Evolutionary conservation across 2,888 invertebrate species (phyloP), one percentile per base, ranked within the genome.

Genomic region (Galeopsomyia nigrocyanea): DNA sequence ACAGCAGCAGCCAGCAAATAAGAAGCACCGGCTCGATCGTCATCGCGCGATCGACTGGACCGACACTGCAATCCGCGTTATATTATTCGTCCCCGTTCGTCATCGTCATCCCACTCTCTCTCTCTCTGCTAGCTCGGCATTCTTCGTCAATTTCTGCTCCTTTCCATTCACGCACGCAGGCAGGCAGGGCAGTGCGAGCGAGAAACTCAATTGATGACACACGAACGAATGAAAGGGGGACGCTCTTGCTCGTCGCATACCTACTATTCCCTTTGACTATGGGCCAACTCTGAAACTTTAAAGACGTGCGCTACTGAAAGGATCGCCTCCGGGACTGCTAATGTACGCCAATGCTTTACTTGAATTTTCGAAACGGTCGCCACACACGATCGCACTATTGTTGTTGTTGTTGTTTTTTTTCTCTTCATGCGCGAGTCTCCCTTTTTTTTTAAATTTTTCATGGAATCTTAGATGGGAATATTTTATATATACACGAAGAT

Each of bases 181-280:
- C n/a, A n/a, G n/a, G n/a, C n/a, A n/a, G n/a, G n/a, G n/a, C n/a
- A n/a, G n/a, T n/a, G n/a, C n/a, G n/a, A n/a, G n/a, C n/a, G 19
- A 16, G 47, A 21, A 16, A 46, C 62, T 61, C 67, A 67, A 71
- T 71, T 71, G 71, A 71, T 67, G 71, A 71, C 62, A 53, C 67
- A 67, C 47, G 3, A 53, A 9, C 39, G 46, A 39, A 10, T 10
- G 39, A 39, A 10, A 39, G 39, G 10, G 39, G 39, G 10, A 7
- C 39, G 39, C 39, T 3, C 39, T 7, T 10, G 39, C n/a, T n/a
- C n/a, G n/a, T n/a, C 10, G 13, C 39, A 10, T 7, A 7, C 26
- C 26, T 26, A 26, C 26, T 3, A 39, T 53, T 53, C 53, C 19
- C 19, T 53, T 53, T 53, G 53, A 26, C 53, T 53, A 3, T 53